Evolutionary conservation across 2,113 vertebrate species (phyloP), one percentile per base, ranked within the genome.

Genomic region (Hippocampus mohnikei): DNA sequence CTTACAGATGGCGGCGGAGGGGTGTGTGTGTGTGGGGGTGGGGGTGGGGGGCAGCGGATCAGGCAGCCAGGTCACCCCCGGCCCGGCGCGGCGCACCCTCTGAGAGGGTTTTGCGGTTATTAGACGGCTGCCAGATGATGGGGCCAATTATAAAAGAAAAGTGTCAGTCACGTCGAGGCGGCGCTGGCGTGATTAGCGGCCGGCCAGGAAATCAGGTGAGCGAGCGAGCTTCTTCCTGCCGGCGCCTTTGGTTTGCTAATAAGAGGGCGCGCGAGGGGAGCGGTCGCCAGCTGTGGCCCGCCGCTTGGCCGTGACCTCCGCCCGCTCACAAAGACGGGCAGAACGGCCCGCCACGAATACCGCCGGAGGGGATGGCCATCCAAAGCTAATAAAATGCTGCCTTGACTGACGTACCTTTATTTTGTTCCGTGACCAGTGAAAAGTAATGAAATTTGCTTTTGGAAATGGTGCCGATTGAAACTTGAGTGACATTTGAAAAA

Each of bases 21-120:
- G n/a, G 50, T 23, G 59, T 40, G 46, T 37, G 33, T 37, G 33
- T 5, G 5, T 37, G 33, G 5, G 27, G 50, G 61, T 66, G 15
- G 55, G 90, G 91, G 90, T 84, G 82, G 89, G 94, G 69, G 58
- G 86, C 83, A 93, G 87, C 83, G 90, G 92, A 65, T 65, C 63
- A 65, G 60, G 60, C 33, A 95, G 95, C 93, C 93, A 93, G 94
- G 96, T 96, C 93, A 93, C 90, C 91, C 27, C 92, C 93, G 93
- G 95, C 95, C 95, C 42, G 46, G 46, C 5, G 46, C 46, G 46
- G 92, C 94, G 94, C 94, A 94, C 95, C 95, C 95, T 95, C 95
- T 94, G 95, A 98, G 95, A 95, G 95, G 96, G 97, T 98, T 97
- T 98, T 96, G 94, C 98, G 95, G 96, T 98, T 98, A 98, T 98